Base-by-base conservation (phyloP, 2,888 invertebrate species). In the Idaea biselata region DNA sequence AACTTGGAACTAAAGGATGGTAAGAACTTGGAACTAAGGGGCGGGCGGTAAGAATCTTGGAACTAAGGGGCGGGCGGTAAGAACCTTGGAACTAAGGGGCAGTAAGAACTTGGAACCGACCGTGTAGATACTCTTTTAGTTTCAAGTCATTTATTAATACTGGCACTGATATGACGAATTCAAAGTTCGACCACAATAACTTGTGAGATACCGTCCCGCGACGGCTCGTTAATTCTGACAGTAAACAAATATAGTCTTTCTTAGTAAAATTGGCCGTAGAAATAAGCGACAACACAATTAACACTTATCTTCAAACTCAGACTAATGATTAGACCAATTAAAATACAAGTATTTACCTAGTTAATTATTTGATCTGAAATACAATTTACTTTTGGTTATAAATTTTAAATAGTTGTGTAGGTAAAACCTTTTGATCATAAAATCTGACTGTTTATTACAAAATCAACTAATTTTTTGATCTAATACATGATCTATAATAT, bases 111-210 rank as follows among this genome's bases (percentile, higher is more conserved):
- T 25, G 25, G 25, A 25, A 25, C 25, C 25, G 25, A 25, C 25
- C 25, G 25, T 25, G 25, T 25, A 25, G 25, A 25, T 5, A 25
- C 3, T 25, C 25, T 25, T 25, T 25, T 3, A 8, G 44, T 44
- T 14, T 11, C 44, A 44, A 44, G 44, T 14, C 44, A 44, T 44
- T 44, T 44, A 44, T n/a, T n/a, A n/a, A n/a, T n/a, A 44, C 8
- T 44, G 11, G 11, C 44, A 44, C 44, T 44, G 44, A 44, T 44
- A 44, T 44, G 44, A 44, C 11, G 44, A 44, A 44, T 44, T 8
- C 78, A 77, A 77, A 77, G 77, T 77, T 73, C 78, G 70, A 66
- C 65, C 66, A 65, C 62, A 74, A 71, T 73, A 68, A 69, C 65
- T 75, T 68, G 66, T 66, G 65, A 67, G 67, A 69, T 73, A 73